Base-by-base conservation (phyloP, 2,888 invertebrate species). In the Plusia festucae region DNA sequence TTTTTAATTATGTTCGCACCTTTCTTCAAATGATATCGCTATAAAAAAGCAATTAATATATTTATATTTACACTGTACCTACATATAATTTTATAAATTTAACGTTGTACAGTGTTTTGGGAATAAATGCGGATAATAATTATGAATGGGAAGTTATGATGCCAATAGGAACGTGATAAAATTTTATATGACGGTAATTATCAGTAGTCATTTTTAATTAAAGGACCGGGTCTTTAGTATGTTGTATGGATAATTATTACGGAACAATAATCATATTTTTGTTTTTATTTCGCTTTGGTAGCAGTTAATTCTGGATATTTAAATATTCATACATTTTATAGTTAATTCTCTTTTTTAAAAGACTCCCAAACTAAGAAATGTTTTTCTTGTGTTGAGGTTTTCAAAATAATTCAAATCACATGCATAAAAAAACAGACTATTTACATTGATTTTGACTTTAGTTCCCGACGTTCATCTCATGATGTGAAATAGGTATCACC, bases 1-100 rank as follows among this genome's bases (percentile, higher is more conserved):
- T 65, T 70, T 74, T 74, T 79, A 79, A 70, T 73, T 77, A 70
- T 44, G 46, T 77, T 76, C 70, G 53, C 77, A 74, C 82, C 73
- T 74, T 20, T 15, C 40, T 65, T 68, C 63, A 71, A 59, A 49
- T 61, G 63, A 44, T 54, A 63, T 51, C n/a, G 55, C 46, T 20
- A 65, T 70, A 70, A 63, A 76, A 54, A 9, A 66, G 59, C 66
- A 60, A 72, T 73, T 76, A 57, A 53, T 70, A 46, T 68, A 66
- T 77, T 80, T 65, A 80, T 52, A 52, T 24, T 52, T 22, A 24
- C 24, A 52, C 5, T 22, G 13, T 52, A n/a, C n/a, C n/a, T 7
- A 24, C 24, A 20, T 15, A 11, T 15, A 24, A n/a, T 20, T 52
- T 52, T 24, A 15, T 24, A 13, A 15, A 22, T 24, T 5, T 22